Evolutionary conservation across 2,113 vertebrate species (phyloP).

Genomic region (Rhipidura dahli): DNA sequence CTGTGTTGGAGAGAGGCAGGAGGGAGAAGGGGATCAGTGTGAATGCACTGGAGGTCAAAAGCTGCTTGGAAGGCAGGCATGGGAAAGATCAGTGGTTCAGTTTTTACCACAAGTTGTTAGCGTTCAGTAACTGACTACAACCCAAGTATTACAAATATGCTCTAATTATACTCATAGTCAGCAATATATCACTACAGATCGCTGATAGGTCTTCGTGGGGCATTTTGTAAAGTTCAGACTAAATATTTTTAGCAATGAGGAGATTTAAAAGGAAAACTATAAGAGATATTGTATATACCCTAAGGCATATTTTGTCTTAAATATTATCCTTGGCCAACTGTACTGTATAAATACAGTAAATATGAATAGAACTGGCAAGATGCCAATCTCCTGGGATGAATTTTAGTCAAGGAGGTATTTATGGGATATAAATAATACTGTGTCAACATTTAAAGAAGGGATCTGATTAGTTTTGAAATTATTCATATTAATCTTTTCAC

Average conservation of each 20-base stretch:
- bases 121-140: conserved; percentile 66
- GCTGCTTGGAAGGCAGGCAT: conserved; percentile 67
- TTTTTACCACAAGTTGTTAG: conserved; percentile 70
- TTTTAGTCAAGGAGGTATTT: conserved; percentile 87
- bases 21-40: conserved; percentile 6
- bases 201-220: conserved; percentile 71
- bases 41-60: conserved; percentile 57
- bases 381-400: conserved; percentile 80
- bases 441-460: conserved; percentile 83
- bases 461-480: conserved; percentile 80
- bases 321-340: conserved; percentile 89
- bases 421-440: conserved; percentile 88
- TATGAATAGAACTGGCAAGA: conserved; percentile 84
- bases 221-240: conserved; percentile 75
- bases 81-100: conserved; percentile 74
- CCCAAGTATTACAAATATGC: conserved; percentile 82
- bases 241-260: conserved; percentile 82
- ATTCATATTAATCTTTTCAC: conserved; percentile 82
- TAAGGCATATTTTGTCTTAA: conserved; percentile 85
- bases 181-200: conserved; percentile 75
- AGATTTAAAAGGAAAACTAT: conserved; percentile 79
- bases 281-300: conserved; percentile 81
- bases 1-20: neutral
- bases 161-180: conserved; percentile 75
- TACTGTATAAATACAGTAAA: conserved; percentile 86